Evolutionary conservation across 2,797 vertebrate species (phyloP), one percentile per base, ranked within the genome.

Genomic region (Spinus olivaceus): DNA sequence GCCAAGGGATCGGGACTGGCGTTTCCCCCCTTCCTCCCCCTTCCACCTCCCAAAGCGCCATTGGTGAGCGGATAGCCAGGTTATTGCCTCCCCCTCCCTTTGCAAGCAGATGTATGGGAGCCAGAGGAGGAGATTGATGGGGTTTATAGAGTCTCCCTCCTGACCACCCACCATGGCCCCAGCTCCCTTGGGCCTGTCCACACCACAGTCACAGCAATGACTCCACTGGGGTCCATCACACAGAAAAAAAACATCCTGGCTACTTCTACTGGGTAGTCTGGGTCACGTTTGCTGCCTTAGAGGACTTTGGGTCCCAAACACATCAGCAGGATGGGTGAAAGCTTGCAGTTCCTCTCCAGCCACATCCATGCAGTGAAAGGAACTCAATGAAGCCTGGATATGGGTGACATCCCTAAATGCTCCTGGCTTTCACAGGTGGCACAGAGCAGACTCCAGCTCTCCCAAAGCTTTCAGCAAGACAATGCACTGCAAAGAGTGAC

Each of bases 1-100:
- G 94, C 95, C 95, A 95, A 96, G 96, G 94, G 66, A 96, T 91
- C 20, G 0, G 70, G 73, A 60, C 66, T 95, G 95, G 95, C 74
- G 86, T 95, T 95, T 94, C 92, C 96, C 91, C 94, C 67, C 14
- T 81, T 92, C 96, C 95, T 87, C 91, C 93, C 92, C 94, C 96
- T 92, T 94, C 93, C 64, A 59, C 92, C 85, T 96, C 95, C 96
- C 96, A 97, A 95, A 94, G 95, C 95, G 84, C 89, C 88, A 92
- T 59, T 97, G 92, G 79, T 74, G 87, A 92, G 92, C 0, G 20
- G 81, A 95, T 41, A 91, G 91, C 57, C 85, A 95, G 96, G 92
- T 96, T 91, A 94, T 93, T 93, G 81, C 91, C 77, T 96, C 90
- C 93, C 53, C 86, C 91, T 92, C 67, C 83, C 74, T 88, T 94